These are phyloP conservation scores for Rallus crepitans DNA, from an alignment of 2,797 vertebrate genomes.

Conservation along the genomic window DNA sequence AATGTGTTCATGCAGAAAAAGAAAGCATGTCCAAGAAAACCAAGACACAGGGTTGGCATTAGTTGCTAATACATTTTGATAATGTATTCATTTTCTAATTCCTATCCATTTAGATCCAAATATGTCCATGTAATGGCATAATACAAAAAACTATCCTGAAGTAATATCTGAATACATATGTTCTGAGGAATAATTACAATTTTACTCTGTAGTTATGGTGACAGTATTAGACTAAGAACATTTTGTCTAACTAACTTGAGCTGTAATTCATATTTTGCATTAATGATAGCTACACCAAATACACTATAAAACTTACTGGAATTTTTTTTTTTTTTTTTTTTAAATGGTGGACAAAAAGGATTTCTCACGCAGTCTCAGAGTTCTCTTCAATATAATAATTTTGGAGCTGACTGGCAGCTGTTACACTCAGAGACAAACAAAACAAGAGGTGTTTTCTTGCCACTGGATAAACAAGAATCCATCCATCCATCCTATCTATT, in stretches of 20 bases:
- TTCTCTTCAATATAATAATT: not conserved
- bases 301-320: not conserved
- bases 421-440: not conserved
- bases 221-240: not conserved
- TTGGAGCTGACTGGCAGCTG: not conserved
- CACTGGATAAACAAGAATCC: not conserved
- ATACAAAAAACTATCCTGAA: not conserved
- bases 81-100: not conserved
- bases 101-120: not conserved
- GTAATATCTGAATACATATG: not conserved
- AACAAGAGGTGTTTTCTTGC: not conserved
- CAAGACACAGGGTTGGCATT: not conserved
- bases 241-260: not conserved
- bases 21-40: not conserved
- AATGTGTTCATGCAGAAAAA: not conserved
- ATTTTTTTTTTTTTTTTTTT: too few species aligned
- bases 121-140: not conserved
- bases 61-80: not conserved
- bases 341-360: not conserved
- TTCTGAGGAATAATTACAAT: not conserved
- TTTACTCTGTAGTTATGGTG: not conserved
- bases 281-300: not conserved
- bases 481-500: rapidly evolving
- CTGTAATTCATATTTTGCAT: not conserved
- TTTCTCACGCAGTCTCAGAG: not conserved